Conservation (phyloP, 2,113 vertebrate genomes). For the Hiodon alosoides region DNA sequence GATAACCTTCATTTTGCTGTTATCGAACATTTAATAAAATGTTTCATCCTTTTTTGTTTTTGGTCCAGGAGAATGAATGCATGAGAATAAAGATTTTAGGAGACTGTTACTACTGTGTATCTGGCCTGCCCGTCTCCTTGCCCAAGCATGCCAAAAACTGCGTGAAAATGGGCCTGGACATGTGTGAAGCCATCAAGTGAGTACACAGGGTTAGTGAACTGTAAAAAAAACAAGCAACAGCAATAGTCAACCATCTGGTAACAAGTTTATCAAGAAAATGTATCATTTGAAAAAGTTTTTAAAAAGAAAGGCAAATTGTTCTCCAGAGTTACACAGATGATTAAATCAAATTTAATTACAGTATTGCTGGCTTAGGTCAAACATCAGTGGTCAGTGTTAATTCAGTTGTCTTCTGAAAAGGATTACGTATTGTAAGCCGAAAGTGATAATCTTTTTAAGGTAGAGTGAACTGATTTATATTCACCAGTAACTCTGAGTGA, state of each 20-base stretch:
- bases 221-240: neutral
- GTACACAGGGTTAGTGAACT: slow-evolving; percentile 40
- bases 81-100: slow-evolving; percentile 99
- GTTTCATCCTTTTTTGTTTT: neutral
- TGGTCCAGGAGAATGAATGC: slow-evolving; percentile 88
- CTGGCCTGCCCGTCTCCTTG: slow-evolving; percentile 88
- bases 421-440: no score
- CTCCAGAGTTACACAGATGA: no score
- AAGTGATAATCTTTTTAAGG: no score
- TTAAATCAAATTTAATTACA: no score
- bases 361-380: no score
- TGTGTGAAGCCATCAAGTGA: slow-evolving; percentile 98
- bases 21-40: neutral
- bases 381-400: no score
- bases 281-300: neutral
- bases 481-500: neutral
- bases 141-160: slow-evolving; percentile 94
- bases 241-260: no score
- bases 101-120: slow-evolving; percentile 98
- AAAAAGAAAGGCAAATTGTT: neutral
- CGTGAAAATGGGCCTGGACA: slow-evolving; percentile 98
- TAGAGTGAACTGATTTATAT: neutral
- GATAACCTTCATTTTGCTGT: neutral
- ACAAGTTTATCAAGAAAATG: neutral
- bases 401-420: neutral